Conservation (phyloP, 2,888 invertebrate genomes). For the Cryptops parisi region DNA sequence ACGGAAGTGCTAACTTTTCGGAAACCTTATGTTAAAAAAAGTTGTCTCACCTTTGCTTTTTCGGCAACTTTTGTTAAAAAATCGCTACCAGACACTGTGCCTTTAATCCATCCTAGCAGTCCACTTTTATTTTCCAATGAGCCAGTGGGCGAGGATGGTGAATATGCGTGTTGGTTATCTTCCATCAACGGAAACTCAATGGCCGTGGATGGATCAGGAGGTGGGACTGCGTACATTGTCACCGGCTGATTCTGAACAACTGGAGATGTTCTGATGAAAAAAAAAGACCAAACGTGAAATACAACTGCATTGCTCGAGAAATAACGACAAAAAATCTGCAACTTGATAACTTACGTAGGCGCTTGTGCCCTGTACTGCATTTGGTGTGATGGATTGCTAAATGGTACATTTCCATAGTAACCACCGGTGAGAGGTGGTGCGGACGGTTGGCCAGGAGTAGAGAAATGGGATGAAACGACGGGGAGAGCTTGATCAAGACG, state of each 20-base stretch:
- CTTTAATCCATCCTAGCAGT: slow-evolving; percentile 52
- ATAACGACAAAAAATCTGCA: too few relatives aligned
- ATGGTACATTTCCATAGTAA: too few relatives aligned
- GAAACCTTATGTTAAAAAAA: not conserved
- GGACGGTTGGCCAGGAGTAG: too few relatives aligned
- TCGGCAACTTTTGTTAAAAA: slow-evolving; percentile 18
- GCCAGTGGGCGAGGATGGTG: not conserved
- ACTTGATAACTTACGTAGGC: too few relatives aligned
- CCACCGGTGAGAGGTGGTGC: too few relatives aligned
- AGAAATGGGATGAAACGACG: too few relatives aligned
- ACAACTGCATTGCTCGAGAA: too few relatives aligned
- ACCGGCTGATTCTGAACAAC: slow-evolving; percentile 4
- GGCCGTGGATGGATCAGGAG: not conserved
- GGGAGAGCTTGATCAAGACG: too few relatives aligned
- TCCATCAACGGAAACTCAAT: not conserved
- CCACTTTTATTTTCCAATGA: slow-evolving; percentile 29
- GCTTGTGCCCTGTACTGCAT: too few relatives aligned
- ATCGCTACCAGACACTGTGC: slow-evolving; percentile 41
- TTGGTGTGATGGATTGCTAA: too few relatives aligned
- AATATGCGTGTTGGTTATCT: not conserved
- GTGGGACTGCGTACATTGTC: not conserved
- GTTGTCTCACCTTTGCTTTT: slow-evolving; percentile 16
- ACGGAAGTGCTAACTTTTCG: too few relatives aligned
- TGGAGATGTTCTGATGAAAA: not conserved
- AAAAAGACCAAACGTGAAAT: too few relatives aligned